These are phyloP conservation scores for Arctocebus calabarensis DNA, from an alignment of 2,797 vertebrate species.

Conservation along the genomic window DNA sequence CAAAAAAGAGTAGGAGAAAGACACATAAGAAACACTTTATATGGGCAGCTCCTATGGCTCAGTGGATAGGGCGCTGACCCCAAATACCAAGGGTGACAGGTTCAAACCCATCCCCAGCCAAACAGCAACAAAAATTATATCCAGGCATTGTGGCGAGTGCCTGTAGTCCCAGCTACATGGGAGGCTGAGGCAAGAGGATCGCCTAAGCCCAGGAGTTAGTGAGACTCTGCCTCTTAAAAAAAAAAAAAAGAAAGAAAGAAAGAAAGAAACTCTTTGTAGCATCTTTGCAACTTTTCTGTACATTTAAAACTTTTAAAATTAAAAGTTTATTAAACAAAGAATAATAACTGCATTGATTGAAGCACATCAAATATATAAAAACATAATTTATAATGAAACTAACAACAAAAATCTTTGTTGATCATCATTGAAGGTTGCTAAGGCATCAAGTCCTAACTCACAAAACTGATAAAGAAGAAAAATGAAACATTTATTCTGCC, in stretches of 20 bases:
- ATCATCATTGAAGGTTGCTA: neutral
- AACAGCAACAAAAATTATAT: too few relatives aligned
- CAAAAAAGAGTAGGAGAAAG: too few relatives aligned
- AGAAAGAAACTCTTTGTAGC: neutral
- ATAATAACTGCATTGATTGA: neutral
- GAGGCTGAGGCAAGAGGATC: too few relatives aligned
- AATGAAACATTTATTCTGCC: conserved; percentile 19
- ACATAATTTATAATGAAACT: neutral
- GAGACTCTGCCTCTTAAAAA: too few relatives aligned
- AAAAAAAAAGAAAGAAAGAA: too few relatives aligned
- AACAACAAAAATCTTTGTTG: neutral
- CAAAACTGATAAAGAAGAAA: neutral
- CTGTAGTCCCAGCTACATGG: too few relatives aligned
- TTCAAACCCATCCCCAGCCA: too few relatives aligned
- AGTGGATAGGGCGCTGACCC: too few relatives aligned
- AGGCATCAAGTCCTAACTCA: neutral
- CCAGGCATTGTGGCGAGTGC: too few relatives aligned
- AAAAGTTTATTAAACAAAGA: neutral
- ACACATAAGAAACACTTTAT: neutral
- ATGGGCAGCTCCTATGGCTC: too few relatives aligned
- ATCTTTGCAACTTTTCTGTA: neutral
- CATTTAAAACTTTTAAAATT: neutral
- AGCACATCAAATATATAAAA: neutral
- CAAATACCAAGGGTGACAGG: too few relatives aligned
- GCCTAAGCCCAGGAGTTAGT: too few relatives aligned